Evolutionary conservation across 1,140 invertebrate species (phyloP).

Genomic region (Hylaeus volcanicus): DNA sequence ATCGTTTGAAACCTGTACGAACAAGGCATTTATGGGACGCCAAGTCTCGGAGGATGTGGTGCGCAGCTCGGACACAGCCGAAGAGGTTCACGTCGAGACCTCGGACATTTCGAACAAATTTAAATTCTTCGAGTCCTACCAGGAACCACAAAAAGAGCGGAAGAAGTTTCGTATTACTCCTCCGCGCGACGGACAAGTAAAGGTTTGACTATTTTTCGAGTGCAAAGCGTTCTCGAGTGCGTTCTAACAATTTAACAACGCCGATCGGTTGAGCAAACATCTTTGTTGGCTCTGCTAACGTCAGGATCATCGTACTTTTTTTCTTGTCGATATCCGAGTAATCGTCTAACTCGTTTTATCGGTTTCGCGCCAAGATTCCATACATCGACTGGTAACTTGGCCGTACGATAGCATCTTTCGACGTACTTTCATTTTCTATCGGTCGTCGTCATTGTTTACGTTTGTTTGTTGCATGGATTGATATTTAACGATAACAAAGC

Average conservation of each 20-base stretch:
- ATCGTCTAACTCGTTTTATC: no score
- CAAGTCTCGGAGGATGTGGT: slow-evolving; percentile 87
- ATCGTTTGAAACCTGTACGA: slow-evolving; percentile 21
- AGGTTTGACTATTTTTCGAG: slow-evolving; percentile 78
- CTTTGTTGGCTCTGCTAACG: no score
- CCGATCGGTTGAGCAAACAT: no score
- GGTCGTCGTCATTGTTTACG: no score
- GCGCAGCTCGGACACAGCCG: slow-evolving; percentile 85
- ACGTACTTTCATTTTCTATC: no score
- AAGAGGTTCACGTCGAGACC: slow-evolving; percentile 89
- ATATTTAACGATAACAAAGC: not conserved
- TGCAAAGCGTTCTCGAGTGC: slow-evolving; percentile 19
- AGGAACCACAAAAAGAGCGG: slow-evolving; percentile 85
- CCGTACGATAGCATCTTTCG: no score
- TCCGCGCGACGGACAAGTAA: slow-evolving; percentile 87
- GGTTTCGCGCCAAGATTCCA: no score
- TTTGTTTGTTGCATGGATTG: slow-evolving; percentile 4
- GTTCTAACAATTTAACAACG: not conserved
- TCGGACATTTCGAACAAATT: slow-evolving; percentile 91
- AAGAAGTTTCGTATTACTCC: slow-evolving; percentile 93
- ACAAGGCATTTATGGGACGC: slow-evolving; percentile 81
- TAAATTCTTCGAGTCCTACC: slow-evolving; percentile 95
- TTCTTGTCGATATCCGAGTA: no score
- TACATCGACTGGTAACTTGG: no score
- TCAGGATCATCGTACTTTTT: no score